Evolutionary conservation across 37 sponge, comb jelly and placozoan species (phyloP).

Genomic region (Diacarnus erythraeanus): DNA sequence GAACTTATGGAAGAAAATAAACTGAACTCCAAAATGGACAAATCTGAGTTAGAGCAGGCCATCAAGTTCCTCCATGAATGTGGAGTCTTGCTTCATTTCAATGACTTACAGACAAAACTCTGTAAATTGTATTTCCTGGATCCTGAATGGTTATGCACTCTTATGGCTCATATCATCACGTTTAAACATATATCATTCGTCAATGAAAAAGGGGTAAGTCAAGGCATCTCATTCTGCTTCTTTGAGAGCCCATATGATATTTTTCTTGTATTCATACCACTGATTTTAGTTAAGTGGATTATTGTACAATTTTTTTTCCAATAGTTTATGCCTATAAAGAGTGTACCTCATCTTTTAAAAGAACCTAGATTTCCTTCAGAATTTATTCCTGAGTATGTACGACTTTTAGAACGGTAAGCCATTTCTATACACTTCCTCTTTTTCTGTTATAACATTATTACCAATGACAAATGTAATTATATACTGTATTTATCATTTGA

Average conservation of each 20-base stretch:
- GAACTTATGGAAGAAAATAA: slow-evolving; percentile 40
- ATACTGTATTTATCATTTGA: too few relatives aligned
- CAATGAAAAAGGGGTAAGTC: slow-evolving; percentile 43
- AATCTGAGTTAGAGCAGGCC: slow-evolving; percentile 50
- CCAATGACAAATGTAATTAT: not conserved
- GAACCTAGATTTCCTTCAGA: slow-evolving; percentile 58
- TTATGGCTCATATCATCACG: slow-evolving; percentile 80
- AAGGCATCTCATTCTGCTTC: too few relatives aligned
- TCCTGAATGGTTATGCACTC: slow-evolving; percentile 84
- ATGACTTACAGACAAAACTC: slow-evolving; percentile 66
- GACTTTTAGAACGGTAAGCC: slow-evolving; percentile 55
- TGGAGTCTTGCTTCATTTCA: slow-evolving; percentile 80
- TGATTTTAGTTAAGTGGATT: too few relatives aligned
- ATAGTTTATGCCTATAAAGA: slow-evolving; percentile 19
- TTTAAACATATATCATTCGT: slow-evolving; percentile 54
- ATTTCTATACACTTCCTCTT: too few relatives aligned
- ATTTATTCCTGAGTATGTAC: slow-evolving; percentile 60
- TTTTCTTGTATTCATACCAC: not conserved
- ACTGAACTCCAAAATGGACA: slow-evolving; percentile 35
- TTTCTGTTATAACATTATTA: not conserved
- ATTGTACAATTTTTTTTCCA: not conserved
- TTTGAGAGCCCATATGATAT: too few relatives aligned
- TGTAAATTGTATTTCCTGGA: slow-evolving; percentile 78
- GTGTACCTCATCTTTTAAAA: slow-evolving; percentile 35
- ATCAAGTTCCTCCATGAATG: slow-evolving; percentile 84